These are phyloP conservation scores for Sinocyclocheilus anshuiensis DNA, from an alignment of 2,113 vertebrate species.

Conservation along the genomic window DNA sequence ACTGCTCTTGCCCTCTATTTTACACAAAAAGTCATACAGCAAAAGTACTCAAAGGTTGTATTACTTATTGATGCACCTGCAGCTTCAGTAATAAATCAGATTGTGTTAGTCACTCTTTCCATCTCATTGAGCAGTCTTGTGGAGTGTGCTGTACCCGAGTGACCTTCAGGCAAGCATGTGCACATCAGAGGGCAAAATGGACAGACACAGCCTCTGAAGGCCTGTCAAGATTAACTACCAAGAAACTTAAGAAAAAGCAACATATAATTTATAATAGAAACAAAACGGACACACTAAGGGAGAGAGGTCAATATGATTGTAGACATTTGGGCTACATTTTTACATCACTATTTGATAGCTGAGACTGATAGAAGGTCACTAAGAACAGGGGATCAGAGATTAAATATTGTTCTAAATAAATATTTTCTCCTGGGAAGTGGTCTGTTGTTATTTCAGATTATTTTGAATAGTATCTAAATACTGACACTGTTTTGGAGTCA, in stretches of 20 bases:
- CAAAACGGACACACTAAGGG: background rate
- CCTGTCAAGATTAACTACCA: background rate
- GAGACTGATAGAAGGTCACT: background rate
- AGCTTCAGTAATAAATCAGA: constrained; percentile 9
- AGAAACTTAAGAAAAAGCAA: background rate
- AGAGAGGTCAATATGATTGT: background rate
- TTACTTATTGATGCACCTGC: background rate
- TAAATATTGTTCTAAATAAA: background rate
- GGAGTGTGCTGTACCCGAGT: background rate
- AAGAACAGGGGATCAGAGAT: background rate
- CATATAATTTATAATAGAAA: background rate
- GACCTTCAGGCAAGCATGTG: constrained; percentile 1
- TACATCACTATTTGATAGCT: background rate
- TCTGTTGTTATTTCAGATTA: background rate
- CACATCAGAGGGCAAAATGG: background rate
- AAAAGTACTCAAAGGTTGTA: background rate
- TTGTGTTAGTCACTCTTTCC: background rate
- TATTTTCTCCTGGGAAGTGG: background rate
- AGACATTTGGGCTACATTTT: background rate
- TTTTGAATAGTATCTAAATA: background rate
- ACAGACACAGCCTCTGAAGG: background rate
- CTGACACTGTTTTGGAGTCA: background rate
- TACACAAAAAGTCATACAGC: too few relatives aligned
- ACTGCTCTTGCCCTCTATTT: too few relatives aligned
- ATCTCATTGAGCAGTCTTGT: background rate